Percentiles rank a stretch among this genome's conserved stretches.
These are phyloP conservation scores for Nasonia oneida DNA, from an alignment of 2,888 invertebrate species.

Conservation along the genomic window DNA sequence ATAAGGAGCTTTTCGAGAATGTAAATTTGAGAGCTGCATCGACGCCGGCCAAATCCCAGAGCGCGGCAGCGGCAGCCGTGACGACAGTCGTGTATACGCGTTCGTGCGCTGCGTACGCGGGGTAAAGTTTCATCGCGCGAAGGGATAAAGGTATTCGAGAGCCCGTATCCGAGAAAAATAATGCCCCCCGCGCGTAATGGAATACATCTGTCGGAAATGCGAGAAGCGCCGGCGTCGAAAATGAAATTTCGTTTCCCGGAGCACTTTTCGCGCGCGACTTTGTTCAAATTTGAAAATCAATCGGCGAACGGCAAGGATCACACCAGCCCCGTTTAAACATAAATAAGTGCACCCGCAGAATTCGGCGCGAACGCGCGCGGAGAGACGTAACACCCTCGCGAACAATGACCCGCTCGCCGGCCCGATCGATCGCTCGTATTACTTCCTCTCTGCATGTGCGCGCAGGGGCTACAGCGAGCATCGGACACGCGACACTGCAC, in stretches of 20 bases:
- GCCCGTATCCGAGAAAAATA: not conserved
- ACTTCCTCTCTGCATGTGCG: not conserved
- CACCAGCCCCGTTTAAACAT: not conserved
- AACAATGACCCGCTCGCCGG: not conserved
- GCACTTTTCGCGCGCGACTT: not conserved
- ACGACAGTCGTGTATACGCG: not conserved
- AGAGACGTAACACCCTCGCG: not conserved
- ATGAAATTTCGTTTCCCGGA: not conserved
- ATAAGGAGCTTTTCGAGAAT: not conserved
- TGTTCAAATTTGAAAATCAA: not conserved
- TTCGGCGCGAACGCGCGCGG: not conserved
- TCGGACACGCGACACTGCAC: constrained; percentile 12
- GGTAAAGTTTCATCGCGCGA: not conserved
- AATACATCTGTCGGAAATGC: not conserved
- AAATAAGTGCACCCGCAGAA: not conserved
- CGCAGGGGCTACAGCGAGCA: not conserved
- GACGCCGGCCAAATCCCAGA: not conserved
- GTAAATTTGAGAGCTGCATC: not conserved
- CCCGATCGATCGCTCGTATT: constrained; percentile 15
- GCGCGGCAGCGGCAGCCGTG: not conserved
- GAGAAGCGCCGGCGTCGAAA: not conserved
- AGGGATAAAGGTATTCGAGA: constrained; percentile 10
- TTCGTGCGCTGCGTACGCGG: not conserved
- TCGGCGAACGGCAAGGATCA: not conserved
- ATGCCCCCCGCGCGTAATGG: not conserved